These are phyloP conservation scores for Lophius piscatorius DNA, from an alignment of 2,113 vertebrate genomes.

Conservation along the genomic window DNA sequence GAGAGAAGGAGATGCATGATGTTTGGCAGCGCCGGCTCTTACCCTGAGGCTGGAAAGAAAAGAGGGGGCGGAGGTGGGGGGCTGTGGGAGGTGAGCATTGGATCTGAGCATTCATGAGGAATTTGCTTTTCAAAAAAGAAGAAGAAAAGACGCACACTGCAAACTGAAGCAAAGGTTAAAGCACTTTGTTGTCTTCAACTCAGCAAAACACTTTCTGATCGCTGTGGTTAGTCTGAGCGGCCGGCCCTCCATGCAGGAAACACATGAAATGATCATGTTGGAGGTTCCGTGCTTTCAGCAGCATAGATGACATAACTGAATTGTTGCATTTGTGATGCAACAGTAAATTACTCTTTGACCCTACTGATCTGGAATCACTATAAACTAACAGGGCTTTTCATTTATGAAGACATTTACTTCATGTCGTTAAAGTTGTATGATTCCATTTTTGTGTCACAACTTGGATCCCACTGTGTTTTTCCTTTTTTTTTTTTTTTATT, in stretches of 20 bases:
- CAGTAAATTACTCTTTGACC: background rate
- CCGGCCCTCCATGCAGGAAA: conserved; percentile 43
- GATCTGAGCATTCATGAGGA: conserved; percentile 38
- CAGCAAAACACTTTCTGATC: conserved; percentile 12
- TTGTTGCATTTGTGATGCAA: background rate
- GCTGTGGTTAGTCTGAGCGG: conserved; percentile 19
- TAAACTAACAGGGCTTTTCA: too few species aligned
- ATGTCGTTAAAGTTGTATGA: too few species aligned
- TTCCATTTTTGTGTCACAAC: too few species aligned
- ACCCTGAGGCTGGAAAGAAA: conserved; percentile 20
- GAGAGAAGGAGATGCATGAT: conserved; percentile 8
- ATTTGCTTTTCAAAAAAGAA: conserved; percentile 22
- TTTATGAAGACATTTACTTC: too few species aligned
- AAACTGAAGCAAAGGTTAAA: conserved; percentile 38
- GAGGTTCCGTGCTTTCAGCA: background rate
- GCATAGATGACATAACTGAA: background rate
- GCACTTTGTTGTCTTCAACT: conserved; percentile 18
- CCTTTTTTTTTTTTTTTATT: too few species aligned
- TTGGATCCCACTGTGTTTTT: too few species aligned
- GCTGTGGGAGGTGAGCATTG: conserved; percentile 17
- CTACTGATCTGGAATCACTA: too few species aligned
- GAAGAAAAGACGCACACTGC: conserved; percentile 24
- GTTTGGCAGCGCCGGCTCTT: conserved; percentile 24
- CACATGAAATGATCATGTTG: conserved; percentile 17
- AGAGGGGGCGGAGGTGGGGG: too few species aligned